Conservation (phyloP, 2,797 vertebrate genomes). For the Menidia menidia region DNA sequence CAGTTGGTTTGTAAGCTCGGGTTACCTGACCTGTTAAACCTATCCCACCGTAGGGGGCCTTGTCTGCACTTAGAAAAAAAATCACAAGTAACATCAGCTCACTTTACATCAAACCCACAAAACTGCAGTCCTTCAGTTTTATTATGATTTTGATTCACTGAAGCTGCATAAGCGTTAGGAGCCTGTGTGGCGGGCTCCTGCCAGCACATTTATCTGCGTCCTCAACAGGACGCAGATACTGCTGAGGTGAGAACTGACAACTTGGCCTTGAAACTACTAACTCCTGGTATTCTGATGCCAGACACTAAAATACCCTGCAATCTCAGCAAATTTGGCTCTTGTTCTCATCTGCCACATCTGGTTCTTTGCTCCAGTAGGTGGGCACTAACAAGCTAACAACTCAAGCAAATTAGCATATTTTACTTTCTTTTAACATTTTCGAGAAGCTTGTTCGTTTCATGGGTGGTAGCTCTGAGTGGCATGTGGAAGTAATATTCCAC, state of each 20-base stretch:
- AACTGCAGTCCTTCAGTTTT: slow-evolving; percentile 40
- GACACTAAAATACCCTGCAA: slow-evolving; percentile 35
- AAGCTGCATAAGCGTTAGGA: slow-evolving; percentile 17
- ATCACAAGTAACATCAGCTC: slow-evolving; percentile 73
- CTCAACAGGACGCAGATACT: not conserved
- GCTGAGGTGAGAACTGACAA: slow-evolving; percentile 36
- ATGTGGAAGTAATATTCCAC: slow-evolving; percentile 79
- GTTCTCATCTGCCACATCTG: slow-evolving; percentile 52
- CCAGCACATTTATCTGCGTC: slow-evolving; percentile 28
- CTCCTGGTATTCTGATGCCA: slow-evolving; percentile 41
- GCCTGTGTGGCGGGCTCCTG: slow-evolving; percentile 19
- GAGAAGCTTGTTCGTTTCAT: slow-evolving; percentile 70
- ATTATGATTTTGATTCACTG: slow-evolving; percentile 18
- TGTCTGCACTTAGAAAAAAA: slow-evolving; percentile 75
- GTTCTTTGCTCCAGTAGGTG: slow-evolving; percentile 63
- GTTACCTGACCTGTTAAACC: slow-evolving; percentile 74
- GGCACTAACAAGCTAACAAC: slow-evolving; percentile 72
- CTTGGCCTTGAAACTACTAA: slow-evolving; percentile 38
- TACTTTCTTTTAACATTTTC: slow-evolving; percentile 66
- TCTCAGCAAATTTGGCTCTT: slow-evolving; percentile 59
- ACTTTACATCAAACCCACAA: slow-evolving; percentile 71
- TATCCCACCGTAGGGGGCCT: slow-evolving; percentile 54
- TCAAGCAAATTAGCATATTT: slow-evolving; percentile 72
- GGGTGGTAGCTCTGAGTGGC: slow-evolving; percentile 70
- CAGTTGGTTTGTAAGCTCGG: slow-evolving; percentile 65